Evolutionary conservation across 2,113 vertebrate genomes (phyloP).

Genomic region (Vanacampus margaritifer): DNA sequence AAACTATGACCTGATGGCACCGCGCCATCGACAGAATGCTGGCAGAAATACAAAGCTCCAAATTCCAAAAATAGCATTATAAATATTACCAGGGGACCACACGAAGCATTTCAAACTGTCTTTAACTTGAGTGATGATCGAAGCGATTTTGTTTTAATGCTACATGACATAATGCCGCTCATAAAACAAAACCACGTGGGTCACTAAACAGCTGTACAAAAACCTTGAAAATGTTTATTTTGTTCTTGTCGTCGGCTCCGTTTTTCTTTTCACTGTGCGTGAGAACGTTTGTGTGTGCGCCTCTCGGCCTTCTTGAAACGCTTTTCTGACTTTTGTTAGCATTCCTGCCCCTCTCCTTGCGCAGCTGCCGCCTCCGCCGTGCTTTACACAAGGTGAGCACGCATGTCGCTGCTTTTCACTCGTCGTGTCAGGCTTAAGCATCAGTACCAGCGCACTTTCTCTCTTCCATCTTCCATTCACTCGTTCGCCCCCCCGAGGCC

Average conservation of each 20-base stretch:
- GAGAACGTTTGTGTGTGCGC: neutral
- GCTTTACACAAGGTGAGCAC: neutral
- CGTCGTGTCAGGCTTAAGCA: constrained; percentile 16
- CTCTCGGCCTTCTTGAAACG: neutral
- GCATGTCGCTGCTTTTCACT: neutral
- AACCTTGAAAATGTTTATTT: neutral
- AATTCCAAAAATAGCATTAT: neutral
- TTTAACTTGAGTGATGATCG: no score
- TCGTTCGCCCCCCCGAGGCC: constrained; percentile 18
- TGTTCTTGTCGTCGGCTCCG: neutral
- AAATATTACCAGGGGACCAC: neutral
- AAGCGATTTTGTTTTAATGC: neutral
- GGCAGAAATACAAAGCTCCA: neutral
- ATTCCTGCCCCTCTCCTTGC: constrained; percentile 2
- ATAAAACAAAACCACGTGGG: no score
- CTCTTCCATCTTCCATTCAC: constrained; percentile 22
- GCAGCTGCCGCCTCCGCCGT: neutral
- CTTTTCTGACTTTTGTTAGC: constrained; percentile 7
- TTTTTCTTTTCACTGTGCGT: neutral
- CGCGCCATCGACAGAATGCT: no score
- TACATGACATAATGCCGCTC: no score
- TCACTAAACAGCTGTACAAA: neutral
- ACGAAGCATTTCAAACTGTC: neutral
- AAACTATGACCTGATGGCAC: neutral
- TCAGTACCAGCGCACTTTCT: constrained; percentile 3